Base-by-base conservation (phyloP, 2,888 invertebrate genomes). In the Odontothrips loti region DNA sequence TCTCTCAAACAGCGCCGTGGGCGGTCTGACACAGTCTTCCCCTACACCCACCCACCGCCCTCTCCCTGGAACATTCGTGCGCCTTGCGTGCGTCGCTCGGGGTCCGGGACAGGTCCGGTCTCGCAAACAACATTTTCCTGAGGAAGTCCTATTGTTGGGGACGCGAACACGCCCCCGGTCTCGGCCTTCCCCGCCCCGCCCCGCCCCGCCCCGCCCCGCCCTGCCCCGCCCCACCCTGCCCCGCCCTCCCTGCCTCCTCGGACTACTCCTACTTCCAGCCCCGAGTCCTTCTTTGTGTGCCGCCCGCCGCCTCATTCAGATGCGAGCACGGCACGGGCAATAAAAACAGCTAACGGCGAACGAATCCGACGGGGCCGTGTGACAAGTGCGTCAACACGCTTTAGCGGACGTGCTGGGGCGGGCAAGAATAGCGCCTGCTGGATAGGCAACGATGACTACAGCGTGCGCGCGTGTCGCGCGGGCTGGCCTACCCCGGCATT, bases 71-170 rank as follows among this genome's bases (percentile, higher is more conserved):
- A 27, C 27, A 75, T 75, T 75, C 27, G 68, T 75, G 68, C 68
- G 34, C 34, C 34, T 75, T 27, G 68, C 68, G 68, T 75, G 68
- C 68, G 68, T 27, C 27, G 27, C 27, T 75, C 23, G 27, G 27
- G 27, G 68, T 27, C 68, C 23, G 68, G n/a, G 51, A 11, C 58
- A 15, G 58, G 34, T 6, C 15, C 58, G 58, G 6, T 6, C 68
- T n/a, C 68, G 68, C 68, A 75, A 75, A 75, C 68, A 75, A 75
- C 68, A 27, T 75, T 75, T 75, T 75, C 68, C 68, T 27, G 68
- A 12, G 68, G 68, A 75, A 75, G 23, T 75, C 23, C 68, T 75
- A 27, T 75, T 23, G 68, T 75, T 23, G 68, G 68, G 12, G 23
- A 75, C 68, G 27, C 68, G 68, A 75, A 12, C 58, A 6, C 58